Conservation (phyloP, 2,113 vertebrate species). For the Corythornis cristatus region DNA sequence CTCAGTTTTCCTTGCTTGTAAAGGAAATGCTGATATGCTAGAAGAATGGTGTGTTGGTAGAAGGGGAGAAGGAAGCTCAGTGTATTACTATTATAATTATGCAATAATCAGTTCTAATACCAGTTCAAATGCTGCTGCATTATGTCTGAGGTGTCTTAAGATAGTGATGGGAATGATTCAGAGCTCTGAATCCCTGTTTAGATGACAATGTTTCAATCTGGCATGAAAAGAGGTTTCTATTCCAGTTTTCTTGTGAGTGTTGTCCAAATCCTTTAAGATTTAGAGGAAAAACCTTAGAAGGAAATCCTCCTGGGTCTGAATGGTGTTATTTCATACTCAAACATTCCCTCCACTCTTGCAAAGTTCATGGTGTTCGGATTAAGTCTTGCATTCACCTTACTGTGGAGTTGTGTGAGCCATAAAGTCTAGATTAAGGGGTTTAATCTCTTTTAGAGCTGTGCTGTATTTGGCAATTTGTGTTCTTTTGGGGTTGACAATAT, state of each 20-base stretch:
- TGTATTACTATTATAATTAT: background rate
- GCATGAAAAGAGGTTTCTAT: background rate
- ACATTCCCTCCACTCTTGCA: background rate
- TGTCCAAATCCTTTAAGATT: background rate
- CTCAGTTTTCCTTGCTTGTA: background rate
- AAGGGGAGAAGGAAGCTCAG: background rate
- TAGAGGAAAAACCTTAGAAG: background rate
- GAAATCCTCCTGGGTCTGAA: background rate
- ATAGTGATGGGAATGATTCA: background rate
- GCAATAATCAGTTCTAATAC: background rate
- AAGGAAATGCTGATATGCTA: background rate
- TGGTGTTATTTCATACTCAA: background rate
- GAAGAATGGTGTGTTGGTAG: background rate
- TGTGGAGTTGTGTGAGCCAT: background rate
- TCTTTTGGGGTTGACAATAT: constrained; percentile 24
- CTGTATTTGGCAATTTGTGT: constrained; percentile 4
- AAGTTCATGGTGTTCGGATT: background rate
- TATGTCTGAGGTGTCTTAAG: background rate
- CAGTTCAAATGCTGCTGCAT: background rate
- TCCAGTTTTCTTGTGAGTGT: background rate
- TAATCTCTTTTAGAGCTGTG: background rate
- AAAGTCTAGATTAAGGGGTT: constrained; percentile 4
- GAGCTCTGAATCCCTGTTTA: background rate
- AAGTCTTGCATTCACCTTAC: background rate
- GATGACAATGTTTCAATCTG: background rate